Conservation (phyloP, 2,113 vertebrate species). For the Garra rufa region DNA sequence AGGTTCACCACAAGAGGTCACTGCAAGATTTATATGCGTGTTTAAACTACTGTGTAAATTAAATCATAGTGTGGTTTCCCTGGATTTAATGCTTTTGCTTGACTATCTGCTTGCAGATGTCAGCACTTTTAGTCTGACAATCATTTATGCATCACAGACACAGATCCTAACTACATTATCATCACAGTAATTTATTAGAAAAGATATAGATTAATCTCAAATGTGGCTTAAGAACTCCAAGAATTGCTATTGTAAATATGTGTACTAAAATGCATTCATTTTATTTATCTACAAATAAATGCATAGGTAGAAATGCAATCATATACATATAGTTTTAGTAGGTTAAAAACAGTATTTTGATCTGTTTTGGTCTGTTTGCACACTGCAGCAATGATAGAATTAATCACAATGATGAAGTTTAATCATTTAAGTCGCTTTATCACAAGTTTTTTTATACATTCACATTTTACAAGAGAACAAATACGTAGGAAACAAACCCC, state of each 20-base stretch:
- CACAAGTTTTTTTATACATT: slow-evolving; percentile 30
- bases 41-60: background rate
- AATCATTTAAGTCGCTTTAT: slow-evolving; percentile 31
- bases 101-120: background rate
- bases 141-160: background rate
- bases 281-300: background rate
- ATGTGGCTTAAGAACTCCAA: background rate
- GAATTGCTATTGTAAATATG: background rate
- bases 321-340: background rate
- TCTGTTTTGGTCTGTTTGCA: background rate
- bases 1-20: background rate
- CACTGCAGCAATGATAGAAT: background rate
- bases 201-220: background rate
- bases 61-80: background rate
- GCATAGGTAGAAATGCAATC: background rate
- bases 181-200: background rate
- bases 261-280: background rate
- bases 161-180: background rate
- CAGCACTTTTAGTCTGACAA: background rate
- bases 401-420: slow-evolving; percentile 20
- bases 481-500: too few relatives aligned
- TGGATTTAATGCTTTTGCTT: background rate
- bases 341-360: background rate
- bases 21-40: background rate
- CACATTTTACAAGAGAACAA: too few relatives aligned